Base-by-base conservation (phyloP, 2,113 vertebrate genomes). In the Desmodus rotundus region DNA sequence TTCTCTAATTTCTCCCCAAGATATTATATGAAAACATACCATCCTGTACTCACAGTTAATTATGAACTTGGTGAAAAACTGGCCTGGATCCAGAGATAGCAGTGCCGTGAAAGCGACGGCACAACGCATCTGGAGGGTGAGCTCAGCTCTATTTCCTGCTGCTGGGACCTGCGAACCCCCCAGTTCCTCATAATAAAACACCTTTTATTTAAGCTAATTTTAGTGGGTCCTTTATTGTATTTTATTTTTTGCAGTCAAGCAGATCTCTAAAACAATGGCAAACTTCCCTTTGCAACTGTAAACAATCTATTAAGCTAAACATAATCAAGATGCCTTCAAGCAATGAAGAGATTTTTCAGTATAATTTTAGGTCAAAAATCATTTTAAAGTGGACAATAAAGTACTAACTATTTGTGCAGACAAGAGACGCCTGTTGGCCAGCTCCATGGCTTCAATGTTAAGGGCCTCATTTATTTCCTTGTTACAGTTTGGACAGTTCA, bases 381-480 rank as follows among this genome's bases (percentile, higher is more conserved):
- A 87, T 83, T 89, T 72, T 10, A 12, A 65, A 80, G 14, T 22
- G 3, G 6, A 38, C 5, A 52, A 33, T 11, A 68, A 86, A 72
- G 15, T 90, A 96, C 94, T 92, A 19, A 97, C 97, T 89, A 97
- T 97, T 89, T 97, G 96, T 70, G 97, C 95, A 0, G 93, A 97
- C n/a, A 97, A 24, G 45, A 98, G 85, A 36, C 91, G 95, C 17
- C 93, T 81, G 45, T 96, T 96, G 56, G 97, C 89, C 91, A 98
- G 83, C 8, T 97, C 95, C 86, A 91, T 87, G 16, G 94, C 95
- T 89, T 98, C 96, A 45, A 20, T 61, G 52, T 93, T 97, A 45
- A 96, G 73, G 8, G 38, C 72, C 4, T 96, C 96, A 36, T 96
- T 78, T 54, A 98, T 84, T 89, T 97, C 96, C 70, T 89, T 97